phyloP scores from a whole-genome alignment of 23 tunicate genomes.

The Trididemnum miniatum region DNA sequence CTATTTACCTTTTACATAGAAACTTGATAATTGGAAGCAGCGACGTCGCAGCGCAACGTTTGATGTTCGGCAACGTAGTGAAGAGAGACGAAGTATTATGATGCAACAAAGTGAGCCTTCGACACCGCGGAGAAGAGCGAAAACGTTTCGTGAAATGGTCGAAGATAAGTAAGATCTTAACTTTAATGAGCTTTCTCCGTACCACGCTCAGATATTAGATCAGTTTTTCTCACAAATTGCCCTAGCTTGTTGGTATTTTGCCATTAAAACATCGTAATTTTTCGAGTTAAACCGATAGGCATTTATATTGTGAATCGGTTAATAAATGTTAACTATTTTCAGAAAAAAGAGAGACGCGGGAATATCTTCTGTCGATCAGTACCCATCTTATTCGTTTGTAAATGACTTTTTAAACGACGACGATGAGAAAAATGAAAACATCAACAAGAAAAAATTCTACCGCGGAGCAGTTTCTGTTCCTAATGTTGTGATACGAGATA shows the following conservation, averaged over 20 bases:
- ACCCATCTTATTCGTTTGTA: background rate
- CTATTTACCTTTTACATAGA: no score
- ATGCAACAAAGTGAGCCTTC: constrained; percentile 24
- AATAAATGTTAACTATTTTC: no score
- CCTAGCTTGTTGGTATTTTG: no score
- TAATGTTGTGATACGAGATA: background rate
- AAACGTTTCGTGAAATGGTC: constrained; percentile 79
- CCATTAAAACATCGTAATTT: no score
- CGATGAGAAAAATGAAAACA: background rate
- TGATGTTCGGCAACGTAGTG: constrained; percentile 64
- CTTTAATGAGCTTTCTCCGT: no score
- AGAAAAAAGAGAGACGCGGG: constrained; percentile 1
- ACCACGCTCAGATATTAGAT: no score
- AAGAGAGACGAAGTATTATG: constrained; percentile 48
- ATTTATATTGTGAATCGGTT: no score
- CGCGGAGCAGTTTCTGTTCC: constrained; percentile 51
- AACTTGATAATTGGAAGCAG: constrained; percentile 74
- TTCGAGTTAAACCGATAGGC: no score
- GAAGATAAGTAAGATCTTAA: constrained; percentile 87
- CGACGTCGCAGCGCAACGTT: constrained; percentile 73
- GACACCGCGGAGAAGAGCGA: constrained; percentile 37
- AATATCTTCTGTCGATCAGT: background rate
- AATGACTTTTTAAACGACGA: background rate
- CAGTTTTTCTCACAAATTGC: no score
- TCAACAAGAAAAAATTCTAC: constrained; percentile 25